Evolutionary conservation across 2,888 invertebrate species (phyloP).

Genomic region (Hartigia nigra): DNA sequence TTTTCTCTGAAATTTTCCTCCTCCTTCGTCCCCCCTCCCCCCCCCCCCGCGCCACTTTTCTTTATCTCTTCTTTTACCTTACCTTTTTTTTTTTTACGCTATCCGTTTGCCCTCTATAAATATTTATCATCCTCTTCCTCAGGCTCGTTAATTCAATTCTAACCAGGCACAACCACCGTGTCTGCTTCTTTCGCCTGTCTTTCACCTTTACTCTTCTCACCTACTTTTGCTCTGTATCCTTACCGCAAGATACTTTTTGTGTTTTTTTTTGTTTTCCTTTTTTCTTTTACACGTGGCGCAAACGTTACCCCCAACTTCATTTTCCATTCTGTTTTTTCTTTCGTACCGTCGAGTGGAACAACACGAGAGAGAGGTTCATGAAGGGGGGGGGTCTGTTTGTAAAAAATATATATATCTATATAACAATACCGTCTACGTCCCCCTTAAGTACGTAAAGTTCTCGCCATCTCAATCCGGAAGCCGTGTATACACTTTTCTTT

Average conservation of each 20-base stretch:
- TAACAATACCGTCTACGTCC: not conserved
- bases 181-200: conserved; percentile 15
- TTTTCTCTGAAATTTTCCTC: not conserved
- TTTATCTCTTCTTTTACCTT: conserved; percentile 6
- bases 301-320: too few species aligned
- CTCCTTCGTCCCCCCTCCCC: too few species aligned
- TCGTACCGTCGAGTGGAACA: not conserved
- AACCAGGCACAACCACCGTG: not conserved
- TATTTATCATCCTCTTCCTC: not conserved
- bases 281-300: not conserved
- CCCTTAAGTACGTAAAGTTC: not conserved
- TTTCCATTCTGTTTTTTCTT: not conserved
- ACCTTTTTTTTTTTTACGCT: not conserved
- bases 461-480: not conserved
- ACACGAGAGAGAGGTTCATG: not conserved
- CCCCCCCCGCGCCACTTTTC: conserved; percentile 19
- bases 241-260: not conserved
- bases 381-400: not conserved
- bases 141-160: not conserved
- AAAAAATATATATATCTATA: not conserved
- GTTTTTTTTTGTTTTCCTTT: not conserved
- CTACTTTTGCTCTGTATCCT: too few species aligned
- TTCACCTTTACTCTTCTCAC: not conserved
- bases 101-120: not conserved
- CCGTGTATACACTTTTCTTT: not conserved